A percentile compares a stretch with the other conserved stretches of the same genome.
These are phyloP conservation scores for Melanogrammus aeglefinus DNA, from an alignment of 2,797 vertebrate genomes.

Conservation along the genomic window DNA sequence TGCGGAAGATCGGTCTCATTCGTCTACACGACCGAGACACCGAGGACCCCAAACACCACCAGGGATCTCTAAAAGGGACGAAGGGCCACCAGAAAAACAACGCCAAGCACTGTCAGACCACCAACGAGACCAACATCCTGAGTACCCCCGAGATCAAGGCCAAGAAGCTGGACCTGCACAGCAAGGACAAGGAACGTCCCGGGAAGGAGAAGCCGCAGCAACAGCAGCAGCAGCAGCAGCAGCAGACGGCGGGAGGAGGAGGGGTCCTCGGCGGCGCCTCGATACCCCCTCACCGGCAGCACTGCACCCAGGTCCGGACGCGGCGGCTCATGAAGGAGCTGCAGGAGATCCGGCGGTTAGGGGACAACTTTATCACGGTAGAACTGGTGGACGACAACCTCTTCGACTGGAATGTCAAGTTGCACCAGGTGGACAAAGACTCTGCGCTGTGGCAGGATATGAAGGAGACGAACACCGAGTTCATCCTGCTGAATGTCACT, in stretches of 20 bases:
- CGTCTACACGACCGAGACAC: slow-evolving; percentile 97
- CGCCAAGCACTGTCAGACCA: slow-evolving; percentile 80
- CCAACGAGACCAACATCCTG: slow-evolving; percentile 79
- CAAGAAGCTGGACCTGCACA: slow-evolving; percentile 83
- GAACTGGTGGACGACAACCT: slow-evolving; percentile 99
- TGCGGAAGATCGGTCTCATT: slow-evolving; percentile 97
- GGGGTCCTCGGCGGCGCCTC: slow-evolving; percentile 22
- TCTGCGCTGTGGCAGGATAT: slow-evolving; percentile 99
- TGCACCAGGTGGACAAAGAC: slow-evolving; percentile 99
- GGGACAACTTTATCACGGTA: slow-evolving; percentile 98
- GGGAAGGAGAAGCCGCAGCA: slow-evolving; percentile 73
- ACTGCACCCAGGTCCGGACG: slow-evolving; percentile 96
- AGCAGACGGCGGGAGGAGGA: slow-evolving; percentile 62
- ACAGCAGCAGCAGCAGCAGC: slow-evolving; percentile 32
- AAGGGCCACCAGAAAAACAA: slow-evolving; percentile 87
- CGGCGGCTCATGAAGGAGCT: slow-evolving; percentile 98
- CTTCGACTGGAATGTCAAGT: slow-evolving; percentile 99
- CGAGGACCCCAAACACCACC: slow-evolving; percentile 95
- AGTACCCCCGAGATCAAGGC: slow-evolving; percentile 83
- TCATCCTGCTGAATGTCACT: slow-evolving; percentile 97
- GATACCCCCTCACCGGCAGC: slow-evolving; percentile 81
- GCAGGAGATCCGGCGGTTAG: slow-evolving; percentile 95
- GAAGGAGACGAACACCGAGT: slow-evolving; percentile 99
- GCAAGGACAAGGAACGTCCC: slow-evolving; percentile 74
- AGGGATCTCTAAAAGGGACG: slow-evolving; percentile 87